Evolutionary conservation across 2,797 vertebrate genomes (phyloP).

Genomic region (Falco naumanni): DNA sequence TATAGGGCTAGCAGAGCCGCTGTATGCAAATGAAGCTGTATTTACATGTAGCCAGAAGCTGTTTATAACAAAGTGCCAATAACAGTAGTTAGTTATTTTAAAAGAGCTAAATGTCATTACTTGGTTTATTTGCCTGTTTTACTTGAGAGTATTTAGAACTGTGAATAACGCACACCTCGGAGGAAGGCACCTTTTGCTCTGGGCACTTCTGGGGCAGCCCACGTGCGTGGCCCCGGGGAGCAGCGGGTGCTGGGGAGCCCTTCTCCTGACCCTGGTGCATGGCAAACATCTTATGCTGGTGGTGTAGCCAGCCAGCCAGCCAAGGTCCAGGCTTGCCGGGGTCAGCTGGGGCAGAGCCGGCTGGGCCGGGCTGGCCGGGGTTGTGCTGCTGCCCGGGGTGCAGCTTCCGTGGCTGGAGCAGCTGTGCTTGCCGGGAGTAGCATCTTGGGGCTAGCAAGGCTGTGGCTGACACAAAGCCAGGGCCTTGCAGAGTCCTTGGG

Average conservation of each 20-base stretch:
- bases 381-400: background rate
- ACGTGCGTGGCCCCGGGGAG: rapidly evolving
- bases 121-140: background rate
- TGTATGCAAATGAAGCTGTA: background rate
- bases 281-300: background rate
- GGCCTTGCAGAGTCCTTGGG: background rate
- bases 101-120: background rate
- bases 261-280: background rate
- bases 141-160: background rate
- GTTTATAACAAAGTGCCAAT: background rate
- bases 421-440: background rate
- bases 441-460: background rate
- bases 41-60: background rate
- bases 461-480: background rate
- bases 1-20: background rate
- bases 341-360: background rate
- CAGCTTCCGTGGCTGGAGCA: background rate
- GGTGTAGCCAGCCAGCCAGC: background rate
- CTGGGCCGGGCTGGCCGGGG: background rate
- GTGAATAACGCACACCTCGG: background rate
- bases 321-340: background rate
- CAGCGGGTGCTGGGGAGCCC: background rate
- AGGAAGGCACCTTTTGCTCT: background rate
- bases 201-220: rapidly evolving
- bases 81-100: background rate